Conservation (phyloP, 2,797 vertebrate species). For the Helicolenus hilgendorfi region DNA sequence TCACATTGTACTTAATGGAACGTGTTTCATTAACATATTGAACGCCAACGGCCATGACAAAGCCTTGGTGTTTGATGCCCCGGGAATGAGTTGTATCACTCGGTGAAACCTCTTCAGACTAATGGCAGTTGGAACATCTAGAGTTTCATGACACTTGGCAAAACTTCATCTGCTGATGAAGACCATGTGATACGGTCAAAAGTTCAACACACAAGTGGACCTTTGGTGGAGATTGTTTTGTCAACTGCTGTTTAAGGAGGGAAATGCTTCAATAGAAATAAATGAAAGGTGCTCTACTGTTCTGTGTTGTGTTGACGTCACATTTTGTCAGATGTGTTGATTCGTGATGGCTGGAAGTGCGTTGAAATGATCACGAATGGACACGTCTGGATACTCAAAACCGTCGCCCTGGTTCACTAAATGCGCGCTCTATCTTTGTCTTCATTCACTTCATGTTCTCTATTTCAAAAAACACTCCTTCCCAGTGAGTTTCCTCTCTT, state of each 20-base stretch:
- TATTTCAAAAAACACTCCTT: not conserved
- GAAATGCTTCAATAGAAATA: too few relatives aligned
- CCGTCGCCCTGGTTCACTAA: not conserved
- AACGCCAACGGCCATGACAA: too few relatives aligned
- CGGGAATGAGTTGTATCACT: not conserved
- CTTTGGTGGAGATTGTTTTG: not conserved
- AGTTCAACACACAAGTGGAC: not conserved
- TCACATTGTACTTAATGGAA: too few relatives aligned
- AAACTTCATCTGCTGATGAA: not conserved
- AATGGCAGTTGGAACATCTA: not conserved
- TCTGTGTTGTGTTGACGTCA: too few relatives aligned
- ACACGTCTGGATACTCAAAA: not conserved
- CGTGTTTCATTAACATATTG: too few relatives aligned
- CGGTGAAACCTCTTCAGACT: not conserved
- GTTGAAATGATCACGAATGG: not conserved
- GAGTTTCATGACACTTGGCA: not conserved
- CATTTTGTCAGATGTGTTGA: not conserved
- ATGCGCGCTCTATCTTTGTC: not conserved
- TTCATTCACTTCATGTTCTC: not conserved
- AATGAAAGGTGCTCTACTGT: too few relatives aligned
- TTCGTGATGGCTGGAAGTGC: not conserved
- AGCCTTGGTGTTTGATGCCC: too few relatives aligned
- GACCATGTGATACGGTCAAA: not conserved
- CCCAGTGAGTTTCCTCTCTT: not conserved
- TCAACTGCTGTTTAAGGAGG: not conserved